Conservation (phyloP, 2,797 vertebrate species). For the Arrhamphus sclerolepis region DNA sequence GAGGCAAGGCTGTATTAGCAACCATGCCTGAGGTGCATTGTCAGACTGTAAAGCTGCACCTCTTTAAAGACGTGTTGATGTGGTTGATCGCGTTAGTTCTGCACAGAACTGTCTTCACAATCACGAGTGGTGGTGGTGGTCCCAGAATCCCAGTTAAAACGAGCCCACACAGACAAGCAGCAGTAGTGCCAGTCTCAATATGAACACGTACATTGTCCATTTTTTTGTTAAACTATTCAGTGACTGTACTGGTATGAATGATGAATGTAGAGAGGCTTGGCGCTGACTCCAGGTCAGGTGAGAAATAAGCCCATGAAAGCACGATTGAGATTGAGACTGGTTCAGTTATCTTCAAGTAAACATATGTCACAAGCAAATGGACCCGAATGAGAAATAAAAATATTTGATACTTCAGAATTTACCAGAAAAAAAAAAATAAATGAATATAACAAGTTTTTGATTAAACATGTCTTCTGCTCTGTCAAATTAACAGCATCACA, state of each 20-base stretch:
- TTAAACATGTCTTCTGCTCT: conserved; percentile 28
- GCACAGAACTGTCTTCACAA: neutral
- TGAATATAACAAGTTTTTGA: neutral
- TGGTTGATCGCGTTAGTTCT: too few relatives aligned
- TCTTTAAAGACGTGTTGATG: too few relatives aligned
- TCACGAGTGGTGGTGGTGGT: neutral
- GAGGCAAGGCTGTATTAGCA: too few relatives aligned
- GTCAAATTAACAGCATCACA: conserved; percentile 62
- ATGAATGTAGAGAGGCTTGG: conserved; percentile 56
- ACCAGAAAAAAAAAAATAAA: neutral
- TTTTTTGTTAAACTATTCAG: conserved; percentile 65
- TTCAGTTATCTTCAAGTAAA: conserved; percentile 29
- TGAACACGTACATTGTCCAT: conserved; percentile 64
- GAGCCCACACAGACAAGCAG: conserved; percentile 1
- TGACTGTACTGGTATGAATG: conserved; percentile 51
- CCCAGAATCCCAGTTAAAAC: conserved; percentile 2
- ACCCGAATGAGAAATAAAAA: conserved; percentile 56
- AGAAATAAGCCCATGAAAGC: conserved; percentile 43
- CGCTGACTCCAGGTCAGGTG: conserved; percentile 57
- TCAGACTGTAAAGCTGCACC: too few relatives aligned
- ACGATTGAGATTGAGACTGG: conserved; percentile 34
- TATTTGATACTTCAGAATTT: conserved; percentile 31
- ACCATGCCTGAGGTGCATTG: too few relatives aligned
- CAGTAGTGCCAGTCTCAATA: conserved; percentile 42
- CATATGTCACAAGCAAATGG: conserved; percentile 29